phyloP scores from a whole-genome alignment of 2,797 vertebrate genomes.

The Botia kubotai region DNA sequence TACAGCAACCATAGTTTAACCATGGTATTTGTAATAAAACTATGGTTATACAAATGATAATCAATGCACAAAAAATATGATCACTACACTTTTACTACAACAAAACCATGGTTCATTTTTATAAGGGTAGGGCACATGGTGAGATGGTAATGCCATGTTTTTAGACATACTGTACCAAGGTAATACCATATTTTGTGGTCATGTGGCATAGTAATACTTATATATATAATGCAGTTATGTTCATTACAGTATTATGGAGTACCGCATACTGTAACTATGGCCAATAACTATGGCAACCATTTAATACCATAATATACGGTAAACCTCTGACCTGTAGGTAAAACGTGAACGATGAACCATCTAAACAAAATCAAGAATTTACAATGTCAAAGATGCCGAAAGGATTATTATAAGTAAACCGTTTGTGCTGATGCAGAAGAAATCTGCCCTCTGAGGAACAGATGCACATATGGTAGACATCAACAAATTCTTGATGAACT shows the following conservation, averaged over 20 bases:
- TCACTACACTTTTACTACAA: no score
- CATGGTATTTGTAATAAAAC: no score
- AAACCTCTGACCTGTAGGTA: neutral
- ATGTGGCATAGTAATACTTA: neutral
- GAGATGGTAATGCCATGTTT: neutral
- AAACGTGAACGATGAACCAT: neutral
- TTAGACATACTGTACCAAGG: no score
- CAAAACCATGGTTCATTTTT: no score
- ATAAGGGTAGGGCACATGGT: neutral
- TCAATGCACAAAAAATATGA: no score
- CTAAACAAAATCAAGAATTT: neutral
- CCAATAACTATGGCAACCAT: neutral
- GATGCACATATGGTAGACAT: slow-evolving; percentile 22
- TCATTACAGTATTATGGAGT: neutral
- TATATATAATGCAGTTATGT: no score
- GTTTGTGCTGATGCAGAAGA: neutral
- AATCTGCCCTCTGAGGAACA: slow-evolving; percentile 2
- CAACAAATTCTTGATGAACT: slow-evolving; percentile 20
- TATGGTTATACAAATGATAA: no score
- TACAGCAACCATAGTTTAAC: no score
- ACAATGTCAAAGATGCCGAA: neutral
- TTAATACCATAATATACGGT: no score
- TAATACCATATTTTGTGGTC: neutral
- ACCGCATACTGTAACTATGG: neutral
- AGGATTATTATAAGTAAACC: neutral